phyloP scores from a whole-genome alignment of 2,113 vertebrate species.

The Gymnocephalus cernua region DNA sequence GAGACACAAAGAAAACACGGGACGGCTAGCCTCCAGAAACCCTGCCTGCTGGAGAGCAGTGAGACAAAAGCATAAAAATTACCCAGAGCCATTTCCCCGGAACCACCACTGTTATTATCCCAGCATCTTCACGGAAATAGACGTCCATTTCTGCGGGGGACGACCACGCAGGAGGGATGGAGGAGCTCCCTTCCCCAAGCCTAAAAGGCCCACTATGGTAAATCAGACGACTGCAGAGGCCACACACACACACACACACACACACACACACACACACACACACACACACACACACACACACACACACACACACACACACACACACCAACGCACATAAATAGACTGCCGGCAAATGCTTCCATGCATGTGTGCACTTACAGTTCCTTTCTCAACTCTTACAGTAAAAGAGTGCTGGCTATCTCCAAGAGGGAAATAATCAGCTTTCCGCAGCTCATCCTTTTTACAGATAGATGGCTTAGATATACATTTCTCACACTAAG shows the following conservation, averaged over 20 bases:
- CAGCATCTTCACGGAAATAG: constrained; percentile 46
- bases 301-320: constrained; percentile 9
- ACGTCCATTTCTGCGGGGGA: constrained; percentile 42
- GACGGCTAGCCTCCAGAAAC: constrained; percentile 41
- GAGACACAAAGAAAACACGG: constrained; percentile 41
- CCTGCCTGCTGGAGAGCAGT: constrained; percentile 32
- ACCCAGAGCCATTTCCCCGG: constrained; percentile 44
- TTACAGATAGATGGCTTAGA: constrained; percentile 40
- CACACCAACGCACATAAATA: constrained; percentile 37
- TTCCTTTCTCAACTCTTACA: constrained; percentile 48
- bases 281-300: constrained; percentile 10
- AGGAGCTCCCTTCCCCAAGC: background rate
- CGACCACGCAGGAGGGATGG: constrained; percentile 9
- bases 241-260: constrained; percentile 9
- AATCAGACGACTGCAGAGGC: constrained; percentile 50
- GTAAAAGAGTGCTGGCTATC: constrained; percentile 39
- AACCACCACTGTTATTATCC: constrained; percentile 54
- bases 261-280: constrained; percentile 1
- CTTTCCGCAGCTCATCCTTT: constrained; percentile 52
- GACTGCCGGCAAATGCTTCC: constrained; percentile 24
- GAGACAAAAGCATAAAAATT: constrained; percentile 46
- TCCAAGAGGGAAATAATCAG: constrained; percentile 56
- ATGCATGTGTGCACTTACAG: constrained; percentile 20
- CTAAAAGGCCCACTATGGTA: constrained; percentile 32
- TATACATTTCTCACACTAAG: constrained; percentile 36